Evolutionary conservation across 2,113 vertebrate genomes (phyloP).

Genomic region (Taurulus bubalis): DNA sequence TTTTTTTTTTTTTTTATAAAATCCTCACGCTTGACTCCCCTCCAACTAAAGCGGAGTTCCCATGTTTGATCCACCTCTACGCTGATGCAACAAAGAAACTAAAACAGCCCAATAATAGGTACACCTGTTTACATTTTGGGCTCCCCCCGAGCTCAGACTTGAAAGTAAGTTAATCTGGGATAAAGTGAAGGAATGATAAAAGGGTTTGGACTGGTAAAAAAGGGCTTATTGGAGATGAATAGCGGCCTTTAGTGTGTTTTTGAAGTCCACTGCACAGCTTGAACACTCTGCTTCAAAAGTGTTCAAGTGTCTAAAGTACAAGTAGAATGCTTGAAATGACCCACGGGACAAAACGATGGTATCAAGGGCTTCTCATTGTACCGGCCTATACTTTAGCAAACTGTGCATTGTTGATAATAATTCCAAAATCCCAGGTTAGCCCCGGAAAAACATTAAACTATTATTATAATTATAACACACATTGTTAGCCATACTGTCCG

Average conservation of each 20-base stretch:
- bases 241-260: conserved; percentile 24
- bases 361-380: not conserved
- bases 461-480: no score
- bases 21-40: conserved; percentile 51
- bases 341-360: not conserved
- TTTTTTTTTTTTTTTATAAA: conserved; percentile 27
- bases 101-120: conserved; percentile 36
- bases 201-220: conserved; percentile 12
- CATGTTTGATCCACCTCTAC: conserved; percentile 53
- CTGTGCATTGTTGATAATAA: not conserved
- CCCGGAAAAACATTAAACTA: no score
- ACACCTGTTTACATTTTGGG: conserved; percentile 53
- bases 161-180: conserved; percentile 64
- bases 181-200: conserved; percentile 37
- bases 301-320: not conserved
- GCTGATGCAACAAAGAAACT: conserved; percentile 55
- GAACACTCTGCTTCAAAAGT: not conserved
- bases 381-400: not conserved
- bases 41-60: conserved; percentile 54
- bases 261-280: conserved; percentile 22
- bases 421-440: not conserved
- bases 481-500: no score
- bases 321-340: not conserved
- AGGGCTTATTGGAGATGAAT: conserved; percentile 36
- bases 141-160: conserved; percentile 25